Percentiles rank a stretch among this genome's conserved stretches.
Evolutionary conservation across 2,888 invertebrate species (phyloP).

Genomic region (Apodemia duryi): DNA sequence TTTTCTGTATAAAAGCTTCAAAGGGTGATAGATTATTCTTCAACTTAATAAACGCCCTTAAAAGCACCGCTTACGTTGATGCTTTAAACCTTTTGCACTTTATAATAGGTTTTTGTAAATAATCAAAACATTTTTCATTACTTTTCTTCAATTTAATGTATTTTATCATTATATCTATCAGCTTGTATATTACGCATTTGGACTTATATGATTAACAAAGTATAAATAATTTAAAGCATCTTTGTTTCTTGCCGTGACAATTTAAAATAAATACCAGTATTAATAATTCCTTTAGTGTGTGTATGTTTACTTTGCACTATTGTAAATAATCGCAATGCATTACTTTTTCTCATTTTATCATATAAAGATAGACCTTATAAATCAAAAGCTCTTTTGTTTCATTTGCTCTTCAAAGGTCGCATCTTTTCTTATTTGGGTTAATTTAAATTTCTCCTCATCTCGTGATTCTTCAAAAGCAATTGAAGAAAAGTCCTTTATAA

Average conservation of each 20-base stretch:
- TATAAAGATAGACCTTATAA: neutral
- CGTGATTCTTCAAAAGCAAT: neutral
- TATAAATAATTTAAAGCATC: conserved; percentile 33
- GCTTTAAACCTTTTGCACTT: conserved; percentile 17
- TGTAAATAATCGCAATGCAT: conserved; percentile 4
- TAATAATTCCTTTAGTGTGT: conserved; percentile 37
- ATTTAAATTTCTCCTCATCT: conserved; percentile 2
- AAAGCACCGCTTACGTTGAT: conserved; percentile 18
- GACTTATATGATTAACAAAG: neutral
- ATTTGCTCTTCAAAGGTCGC: conserved; percentile 5
- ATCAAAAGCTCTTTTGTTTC: conserved; percentile 7
- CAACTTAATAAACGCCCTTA: conserved; percentile 27
- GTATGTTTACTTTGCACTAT: conserved; percentile 1
- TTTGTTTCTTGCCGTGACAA: conserved; percentile 45
- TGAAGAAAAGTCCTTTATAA: conserved; percentile 14
- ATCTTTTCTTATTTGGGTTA: neutral
- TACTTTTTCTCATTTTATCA: neutral
- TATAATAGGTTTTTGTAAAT: conserved; percentile 20
- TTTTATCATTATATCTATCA: neutral
- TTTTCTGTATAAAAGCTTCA: conserved; percentile 45
- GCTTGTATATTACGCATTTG: conserved; percentile 9
- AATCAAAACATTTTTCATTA: conserved; percentile 16
- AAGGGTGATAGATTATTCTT: conserved; percentile 33
- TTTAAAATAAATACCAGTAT: conserved; percentile 51
- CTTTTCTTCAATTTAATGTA: neutral